phyloP scores from a whole-genome alignment of 2,888 invertebrate species.

The Gastracanthus pulcherrimus region DNA sequence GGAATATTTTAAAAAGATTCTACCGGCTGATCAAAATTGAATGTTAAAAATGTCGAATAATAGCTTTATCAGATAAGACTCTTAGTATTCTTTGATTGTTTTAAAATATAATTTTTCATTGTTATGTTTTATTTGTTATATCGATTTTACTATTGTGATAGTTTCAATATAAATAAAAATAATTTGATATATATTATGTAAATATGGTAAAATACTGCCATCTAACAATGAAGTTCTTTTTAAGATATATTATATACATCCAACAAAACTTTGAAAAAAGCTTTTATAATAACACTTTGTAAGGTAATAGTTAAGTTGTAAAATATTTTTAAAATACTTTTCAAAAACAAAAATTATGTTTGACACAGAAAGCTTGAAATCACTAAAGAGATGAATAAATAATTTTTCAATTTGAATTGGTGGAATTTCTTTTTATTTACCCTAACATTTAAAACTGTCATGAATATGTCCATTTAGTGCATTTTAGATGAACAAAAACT shows the following conservation, averaged over 20 bases:
- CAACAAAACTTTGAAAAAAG: not conserved
- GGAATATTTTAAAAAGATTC: no score
- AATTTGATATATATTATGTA: not conserved
- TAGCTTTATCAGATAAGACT: not conserved
- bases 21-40: no score
- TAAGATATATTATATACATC: not conserved
- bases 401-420: conserved; percentile 1
- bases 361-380: not conserved
- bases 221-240: not conserved
- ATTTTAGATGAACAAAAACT: no score
- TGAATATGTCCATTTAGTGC: no score
- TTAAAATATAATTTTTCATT: no score
- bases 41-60: not conserved
- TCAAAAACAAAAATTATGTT: not conserved
- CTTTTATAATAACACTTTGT: not conserved
- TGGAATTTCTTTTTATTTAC: no score
- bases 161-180: not conserved
- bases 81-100: not conserved
- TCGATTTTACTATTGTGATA: not conserved
- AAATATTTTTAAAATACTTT: not conserved
- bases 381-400: not conserved
- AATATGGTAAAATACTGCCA: not conserved
- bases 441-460: no score
- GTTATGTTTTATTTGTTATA: not conserved
- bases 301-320: not conserved